Conservation (phyloP, 2,113 vertebrate genomes). For the Pithys albifrons region DNA sequence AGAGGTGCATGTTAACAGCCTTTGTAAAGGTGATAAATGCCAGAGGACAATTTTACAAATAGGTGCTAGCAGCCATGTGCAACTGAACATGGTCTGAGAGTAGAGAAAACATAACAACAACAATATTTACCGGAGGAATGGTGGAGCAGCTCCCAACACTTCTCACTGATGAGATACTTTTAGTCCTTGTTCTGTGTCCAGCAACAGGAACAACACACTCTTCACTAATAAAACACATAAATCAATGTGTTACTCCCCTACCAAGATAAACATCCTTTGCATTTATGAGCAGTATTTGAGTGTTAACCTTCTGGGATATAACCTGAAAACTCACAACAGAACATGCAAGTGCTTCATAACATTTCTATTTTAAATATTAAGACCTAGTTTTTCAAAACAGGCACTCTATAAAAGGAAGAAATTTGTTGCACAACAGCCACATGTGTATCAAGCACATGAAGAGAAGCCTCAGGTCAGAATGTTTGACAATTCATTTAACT, state of each 20-base stretch:
- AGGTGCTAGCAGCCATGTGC: neutral
- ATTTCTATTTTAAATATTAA: neutral
- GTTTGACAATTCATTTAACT: neutral
- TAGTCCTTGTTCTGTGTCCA: slow-evolving; percentile 80
- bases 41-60: neutral
- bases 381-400: neutral
- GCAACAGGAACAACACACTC: slow-evolving; percentile 69
- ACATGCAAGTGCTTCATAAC: neutral
- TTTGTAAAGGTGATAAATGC: neutral
- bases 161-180: slow-evolving; percentile 80
- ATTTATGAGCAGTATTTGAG: neutral
- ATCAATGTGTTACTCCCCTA: neutral
- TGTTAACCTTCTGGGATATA: neutral
- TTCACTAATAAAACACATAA: slow-evolving; percentile 77
- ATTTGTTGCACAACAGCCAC: neutral
- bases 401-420: neutral
- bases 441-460: neutral
- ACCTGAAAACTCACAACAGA: neutral
- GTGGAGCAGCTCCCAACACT: slow-evolving; percentile 89
- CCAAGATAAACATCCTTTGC: neutral
- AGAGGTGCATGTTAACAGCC: neutral
- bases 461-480: neutral
- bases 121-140: slow-evolving; percentile 84
- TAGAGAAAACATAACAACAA: neutral
- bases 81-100: neutral